Evolutionary conservation across 2,797 vertebrate genomes (phyloP), one percentile per base, ranked within the genome.

Genomic region (Sylvilagus floridanus): DNA sequence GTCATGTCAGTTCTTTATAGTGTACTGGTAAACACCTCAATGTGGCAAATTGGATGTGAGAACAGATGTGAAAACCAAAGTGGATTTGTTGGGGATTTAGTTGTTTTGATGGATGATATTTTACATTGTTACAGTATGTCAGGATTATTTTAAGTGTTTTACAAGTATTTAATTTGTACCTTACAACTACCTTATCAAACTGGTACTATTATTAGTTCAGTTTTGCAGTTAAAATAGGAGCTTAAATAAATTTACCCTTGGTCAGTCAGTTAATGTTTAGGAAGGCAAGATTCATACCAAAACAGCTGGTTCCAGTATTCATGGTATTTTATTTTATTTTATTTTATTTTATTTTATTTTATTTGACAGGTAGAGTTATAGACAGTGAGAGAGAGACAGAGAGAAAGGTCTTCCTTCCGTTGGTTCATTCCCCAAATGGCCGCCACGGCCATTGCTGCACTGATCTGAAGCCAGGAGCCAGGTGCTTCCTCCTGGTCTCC

Each of bases 21-120:
- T 73, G n/a, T 73, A 65, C 12, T 78, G 7, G 7, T 50, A 82
- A 88, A 32, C 8, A 5, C 19, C 7, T 79, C 78, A 72, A 5
- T 83, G 26, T 92, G 8, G 2, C 13, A 88, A 91, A 91, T 81
- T 83, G 42, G 2, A 71, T 81, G 65, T 68, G 66, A 85, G 21
- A 13, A 76, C 19, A 84, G 13, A 47, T 50, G 5, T 37, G 17
- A 69, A 95, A 90, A 37, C 22, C 24, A 50, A 28, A 72, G 5
- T 47, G 1, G 2, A 78, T 79, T 62, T 90, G 17, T 84, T 13
- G 86, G 84, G 16, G 16, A 1, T 93, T 16, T 52, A 57, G 12
- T 62, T 90, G n/a, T 93, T 95, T 88, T 95, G 2, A 30, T 82
- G 7, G 47, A 30, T 87, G 22, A 3, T 50, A 69, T 65, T 91